Evolutionary conservation across 2,888 invertebrate genomes (phyloP).

Genomic region (Torymus tubicola): DNA sequence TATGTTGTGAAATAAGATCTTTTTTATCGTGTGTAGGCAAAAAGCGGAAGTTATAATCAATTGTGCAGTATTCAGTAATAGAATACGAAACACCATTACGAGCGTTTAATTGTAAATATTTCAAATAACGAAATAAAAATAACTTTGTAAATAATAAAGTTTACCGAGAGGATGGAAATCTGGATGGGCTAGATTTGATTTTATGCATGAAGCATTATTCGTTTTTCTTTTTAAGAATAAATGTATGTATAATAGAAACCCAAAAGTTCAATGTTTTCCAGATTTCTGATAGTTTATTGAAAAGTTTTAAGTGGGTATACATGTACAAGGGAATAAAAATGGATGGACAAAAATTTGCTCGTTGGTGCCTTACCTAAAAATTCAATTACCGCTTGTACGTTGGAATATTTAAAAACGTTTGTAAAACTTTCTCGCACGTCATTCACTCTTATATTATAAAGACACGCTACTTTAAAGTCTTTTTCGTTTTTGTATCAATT

Average conservation of each 20-base stretch:
- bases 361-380: constrained; percentile 71
- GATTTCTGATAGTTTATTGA: constrained; percentile 74
- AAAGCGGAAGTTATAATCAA: too few relatives aligned
- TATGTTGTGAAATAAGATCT: too few relatives aligned
- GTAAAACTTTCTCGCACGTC: constrained; percentile 56
- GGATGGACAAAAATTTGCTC: constrained; percentile 69
- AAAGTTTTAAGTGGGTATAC: constrained; percentile 71
- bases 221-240: constrained; percentile 58
- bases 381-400: constrained; percentile 65
- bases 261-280: constrained; percentile 72
- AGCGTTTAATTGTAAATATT: constrained; percentile 42
- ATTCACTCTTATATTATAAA: constrained; percentile 56
- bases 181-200: constrained; percentile 64
- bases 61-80: too few relatives aligned
- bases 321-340: constrained; percentile 73
- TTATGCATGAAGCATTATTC: constrained; percentile 43
- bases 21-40: too few relatives aligned
- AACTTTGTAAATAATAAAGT: constrained; percentile 35
- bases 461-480: constrained; percentile 53
- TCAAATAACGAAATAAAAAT: background rate
- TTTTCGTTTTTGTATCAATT: constrained; percentile 53
- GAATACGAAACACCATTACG: constrained; percentile 60
- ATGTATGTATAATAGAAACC: constrained; percentile 69
- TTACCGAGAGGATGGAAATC: constrained; percentile 71
- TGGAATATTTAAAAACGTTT: constrained; percentile 57